Base-by-base conservation (phyloP, 2,888 invertebrate species). In the Hydropsyche betteni region DNA sequence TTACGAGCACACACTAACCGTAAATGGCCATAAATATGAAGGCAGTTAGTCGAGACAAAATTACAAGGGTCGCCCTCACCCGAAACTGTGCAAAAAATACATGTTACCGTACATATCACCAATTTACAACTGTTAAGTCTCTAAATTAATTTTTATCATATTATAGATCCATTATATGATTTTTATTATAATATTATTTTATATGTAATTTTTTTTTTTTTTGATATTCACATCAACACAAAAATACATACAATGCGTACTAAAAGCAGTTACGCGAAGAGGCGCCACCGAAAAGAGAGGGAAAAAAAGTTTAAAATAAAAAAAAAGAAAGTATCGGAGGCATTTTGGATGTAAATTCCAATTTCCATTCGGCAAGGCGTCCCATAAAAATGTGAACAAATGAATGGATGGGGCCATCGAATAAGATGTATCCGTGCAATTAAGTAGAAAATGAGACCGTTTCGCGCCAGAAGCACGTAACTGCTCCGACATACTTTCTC, bases 361-460 rank as follows among this genome's bases (percentile, higher is more conserved):
- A 78, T 77, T 76, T 74, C 76, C 74, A 76, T 76, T 61, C 74
- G 58, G 55, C 55, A 68, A 74, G 50, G 76, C 71, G 38, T 69
- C 76, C 76, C 78, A 78, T 78, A 78, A 78, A 76, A 76, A 76
- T 69, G 76, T 64, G 74, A 74, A 75, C 51, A 70, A 76, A 75
- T 74, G 74, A 78, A 78, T 78, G 74, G 76, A 78, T 75, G 76
- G 78, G 44, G 50, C 78, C 76, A 75, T 78, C 78, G 76, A 78
- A 78, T 78, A 77, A 78, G 78, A 77, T 78, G 78, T 78, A 78
- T 78, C 78, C 75, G 38, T 61, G 77, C 76, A 79, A 79, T 79
- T 79, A 77, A 69, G 75, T 76, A 76, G 70, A 77, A 79, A 79
- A 79, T 79, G 77, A 77, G 77, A 77, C 76, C 74, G 75, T 79